phyloP scores from a whole-genome alignment of 2,113 vertebrate genomes.

The Callipepla squamata region DNA sequence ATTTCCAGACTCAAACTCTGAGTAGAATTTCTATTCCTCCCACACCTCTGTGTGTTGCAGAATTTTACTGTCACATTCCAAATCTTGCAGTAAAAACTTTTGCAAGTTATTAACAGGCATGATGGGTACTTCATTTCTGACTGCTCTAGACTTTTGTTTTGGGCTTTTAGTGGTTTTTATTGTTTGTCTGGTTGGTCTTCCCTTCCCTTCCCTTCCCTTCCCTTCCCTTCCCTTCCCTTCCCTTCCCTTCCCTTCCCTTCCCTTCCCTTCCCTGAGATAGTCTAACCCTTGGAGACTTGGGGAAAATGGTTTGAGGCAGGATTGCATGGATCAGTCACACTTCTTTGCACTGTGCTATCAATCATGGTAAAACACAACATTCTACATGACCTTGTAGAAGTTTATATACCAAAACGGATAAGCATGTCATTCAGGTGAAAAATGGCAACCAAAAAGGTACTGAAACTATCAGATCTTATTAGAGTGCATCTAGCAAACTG shows the following conservation, averaged over 20 bases:
- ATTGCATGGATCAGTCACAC: conserved; percentile 41
- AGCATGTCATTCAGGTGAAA: conserved; percentile 49
- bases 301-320: neutral
- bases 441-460: neutral
- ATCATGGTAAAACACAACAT: conserved; percentile 49
- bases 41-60: conserved; percentile 38
- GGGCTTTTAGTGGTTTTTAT: neutral
- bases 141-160: neutral
- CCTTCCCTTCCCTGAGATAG: neutral
- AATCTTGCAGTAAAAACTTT: conserved; percentile 40
- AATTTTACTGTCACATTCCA: conserved; percentile 46
- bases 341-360: neutral
- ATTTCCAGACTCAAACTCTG: conserved; percentile 55
- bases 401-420: conserved; percentile 44
- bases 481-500: neutral
- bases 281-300: neutral
- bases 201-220: neutral
- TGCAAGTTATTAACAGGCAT: conserved; percentile 31
- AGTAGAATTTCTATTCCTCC: conserved; percentile 68
- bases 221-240: neutral
- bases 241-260: neutral
- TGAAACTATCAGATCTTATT: conserved; percentile 44
- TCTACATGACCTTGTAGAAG: conserved; percentile 60
- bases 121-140: neutral
- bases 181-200: neutral